phyloP scores from a whole-genome alignment of 2,113 vertebrate species.

The Elachura formosa region DNA sequence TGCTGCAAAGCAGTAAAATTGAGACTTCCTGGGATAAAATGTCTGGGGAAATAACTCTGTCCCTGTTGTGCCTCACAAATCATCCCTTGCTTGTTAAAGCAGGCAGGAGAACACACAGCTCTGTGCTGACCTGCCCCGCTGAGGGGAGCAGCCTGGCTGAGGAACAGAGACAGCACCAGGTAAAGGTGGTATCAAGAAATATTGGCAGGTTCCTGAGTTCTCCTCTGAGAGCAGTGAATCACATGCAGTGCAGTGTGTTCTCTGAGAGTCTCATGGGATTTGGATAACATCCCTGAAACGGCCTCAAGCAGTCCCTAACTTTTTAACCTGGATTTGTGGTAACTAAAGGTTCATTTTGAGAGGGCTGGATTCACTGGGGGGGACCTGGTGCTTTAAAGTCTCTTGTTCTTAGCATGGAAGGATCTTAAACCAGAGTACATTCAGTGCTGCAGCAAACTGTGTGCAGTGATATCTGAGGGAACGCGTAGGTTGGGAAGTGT shows the following conservation, averaged over 20 bases:
- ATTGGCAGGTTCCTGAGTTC: background rate
- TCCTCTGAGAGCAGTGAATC: background rate
- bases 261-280: background rate
- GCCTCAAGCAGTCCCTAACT: too few relatives aligned
- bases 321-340: background rate
- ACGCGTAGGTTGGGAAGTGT: background rate
- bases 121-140: background rate
- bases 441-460: background rate
- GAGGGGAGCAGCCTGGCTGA: background rate
- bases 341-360: background rate
- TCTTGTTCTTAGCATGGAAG: background rate
- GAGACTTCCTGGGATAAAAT: background rate
- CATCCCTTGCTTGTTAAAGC: background rate
- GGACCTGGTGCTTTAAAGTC: background rate
- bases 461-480: rapidly evolving
- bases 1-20: background rate
- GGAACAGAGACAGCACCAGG: background rate
- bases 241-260: background rate
- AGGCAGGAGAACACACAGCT: rapidly evolving
- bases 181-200: background rate
- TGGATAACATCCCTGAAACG: background rate
- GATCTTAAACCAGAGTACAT: background rate
- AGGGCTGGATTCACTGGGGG: background rate
- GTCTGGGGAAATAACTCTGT: background rate
- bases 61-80: background rate